Conservation (phyloP, 2,113 vertebrate species). For the Syrmaticus mikado region DNA sequence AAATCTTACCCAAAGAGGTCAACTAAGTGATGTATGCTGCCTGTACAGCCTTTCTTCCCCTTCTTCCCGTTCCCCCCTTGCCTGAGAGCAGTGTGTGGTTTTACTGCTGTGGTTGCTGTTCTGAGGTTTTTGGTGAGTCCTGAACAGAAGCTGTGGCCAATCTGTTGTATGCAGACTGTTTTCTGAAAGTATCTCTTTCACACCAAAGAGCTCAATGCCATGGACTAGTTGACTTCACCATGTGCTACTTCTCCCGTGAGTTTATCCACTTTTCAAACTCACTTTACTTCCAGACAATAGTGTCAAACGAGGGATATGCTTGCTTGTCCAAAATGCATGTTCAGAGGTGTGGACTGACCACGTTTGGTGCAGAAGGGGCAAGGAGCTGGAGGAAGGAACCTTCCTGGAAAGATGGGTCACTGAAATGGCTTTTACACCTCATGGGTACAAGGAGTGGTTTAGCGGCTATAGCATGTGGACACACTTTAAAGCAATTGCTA, state of each 20-base stretch:
- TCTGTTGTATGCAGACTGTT: not conserved
- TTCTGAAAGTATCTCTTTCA: not conserved
- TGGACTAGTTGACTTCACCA: not conserved
- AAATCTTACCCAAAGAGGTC: not conserved
- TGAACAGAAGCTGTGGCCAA: not conserved
- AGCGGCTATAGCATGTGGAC: not conserved
- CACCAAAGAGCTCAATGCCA: not conserved
- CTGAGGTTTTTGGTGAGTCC: not conserved
- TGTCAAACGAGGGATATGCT: not conserved
- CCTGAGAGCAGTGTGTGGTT: not conserved
- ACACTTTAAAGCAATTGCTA: not conserved
- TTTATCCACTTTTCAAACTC: not conserved
- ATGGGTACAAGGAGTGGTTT: not conserved
- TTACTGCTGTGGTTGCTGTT: not conserved
- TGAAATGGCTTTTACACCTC: not conserved
- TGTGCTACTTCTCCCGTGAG: not conserved
- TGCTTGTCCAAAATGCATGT: not conserved
- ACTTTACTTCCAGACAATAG: not conserved
- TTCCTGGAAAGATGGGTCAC: not conserved
- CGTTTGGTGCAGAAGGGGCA: not conserved
- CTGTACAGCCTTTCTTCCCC: not conserved
- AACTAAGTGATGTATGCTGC: not conserved
- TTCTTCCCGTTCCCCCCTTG: not conserved
- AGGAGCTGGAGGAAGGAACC: not conserved
- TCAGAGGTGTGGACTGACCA: fast-evolving